Conservation (phyloP, 2,797 vertebrate species). For the Prunella strophiata region DNA sequence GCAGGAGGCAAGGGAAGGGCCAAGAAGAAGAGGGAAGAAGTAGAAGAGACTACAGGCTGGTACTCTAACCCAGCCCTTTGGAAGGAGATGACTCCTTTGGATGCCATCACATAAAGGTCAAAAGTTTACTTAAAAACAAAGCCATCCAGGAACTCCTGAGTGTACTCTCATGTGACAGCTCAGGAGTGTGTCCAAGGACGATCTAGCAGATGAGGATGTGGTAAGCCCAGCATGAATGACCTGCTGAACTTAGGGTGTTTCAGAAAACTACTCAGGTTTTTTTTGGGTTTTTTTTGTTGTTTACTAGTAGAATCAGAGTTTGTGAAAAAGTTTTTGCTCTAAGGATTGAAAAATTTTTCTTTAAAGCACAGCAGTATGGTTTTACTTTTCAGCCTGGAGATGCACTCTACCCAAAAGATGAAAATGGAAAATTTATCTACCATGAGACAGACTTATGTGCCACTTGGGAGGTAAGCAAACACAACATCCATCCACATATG, state of each 20-base stretch:
- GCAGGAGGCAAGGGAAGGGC: neutral
- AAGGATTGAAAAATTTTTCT: neutral
- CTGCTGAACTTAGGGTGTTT: neutral
- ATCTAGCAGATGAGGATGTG: neutral
- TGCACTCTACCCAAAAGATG: constrained; percentile 83
- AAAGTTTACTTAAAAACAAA: neutral
- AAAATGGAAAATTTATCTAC: constrained; percentile 86
- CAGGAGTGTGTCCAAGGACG: constrained; percentile 1
- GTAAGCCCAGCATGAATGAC: constrained; percentile 15
- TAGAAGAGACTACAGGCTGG: neutral
- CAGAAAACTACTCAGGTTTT: neutral
- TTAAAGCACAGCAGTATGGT: neutral
- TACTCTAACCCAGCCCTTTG: neutral
- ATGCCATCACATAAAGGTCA: neutral
- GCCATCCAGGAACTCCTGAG: neutral
- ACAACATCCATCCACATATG: neutral
- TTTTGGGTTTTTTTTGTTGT: neutral
- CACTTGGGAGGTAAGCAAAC: constrained; percentile 91
- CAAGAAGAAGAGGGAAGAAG: neutral
- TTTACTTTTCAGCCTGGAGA: constrained; percentile 86
- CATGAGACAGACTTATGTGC: constrained; percentile 87
- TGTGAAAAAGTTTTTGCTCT: neutral
- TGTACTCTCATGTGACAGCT: neutral
- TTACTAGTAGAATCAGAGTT: neutral
- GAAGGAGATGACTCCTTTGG: neutral